Conservation (phyloP, 2,113 vertebrate species). For the Alaudala cheleensis region DNA sequence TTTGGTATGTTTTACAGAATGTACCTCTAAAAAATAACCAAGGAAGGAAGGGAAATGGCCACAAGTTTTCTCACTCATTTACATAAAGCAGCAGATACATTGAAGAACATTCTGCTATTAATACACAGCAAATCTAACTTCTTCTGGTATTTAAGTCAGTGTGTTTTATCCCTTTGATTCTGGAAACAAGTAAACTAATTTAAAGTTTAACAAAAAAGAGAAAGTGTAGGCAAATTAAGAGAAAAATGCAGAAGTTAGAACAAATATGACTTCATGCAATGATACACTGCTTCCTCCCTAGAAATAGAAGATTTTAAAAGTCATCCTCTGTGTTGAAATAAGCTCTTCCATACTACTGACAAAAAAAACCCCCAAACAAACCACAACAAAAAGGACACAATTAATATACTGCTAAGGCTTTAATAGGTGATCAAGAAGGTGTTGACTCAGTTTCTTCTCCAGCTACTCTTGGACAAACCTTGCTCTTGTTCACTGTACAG, state of each 20-base stretch:
- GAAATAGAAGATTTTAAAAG: neutral
- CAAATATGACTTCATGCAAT: neutral
- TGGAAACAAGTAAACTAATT: neutral
- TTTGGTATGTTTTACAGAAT: neutral
- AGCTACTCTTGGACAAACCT: neutral
- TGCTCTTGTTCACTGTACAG: neutral
- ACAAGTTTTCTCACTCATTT: neutral
- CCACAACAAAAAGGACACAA: neutral
- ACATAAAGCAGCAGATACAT: neutral
- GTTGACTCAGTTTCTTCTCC: neutral
- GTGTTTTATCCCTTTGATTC: slow-evolving; percentile 28
- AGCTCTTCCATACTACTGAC: slow-evolving; percentile 2
- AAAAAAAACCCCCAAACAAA: neutral
- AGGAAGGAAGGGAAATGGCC: neutral
- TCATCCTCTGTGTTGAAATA: slow-evolving; percentile 2
- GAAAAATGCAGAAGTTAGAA: neutral
- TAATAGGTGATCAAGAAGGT: neutral
- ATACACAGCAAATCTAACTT: neutral
- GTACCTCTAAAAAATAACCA: neutral
- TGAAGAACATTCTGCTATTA: neutral
- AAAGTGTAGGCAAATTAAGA: neutral
- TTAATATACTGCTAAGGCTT: neutral
- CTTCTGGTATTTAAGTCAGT: neutral
- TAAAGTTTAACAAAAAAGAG: neutral
- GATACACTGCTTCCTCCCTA: neutral